Evolutionary conservation across 2,113 vertebrate species (phyloP).

Genomic region (Ophthalmolycus amberensis): DNA sequence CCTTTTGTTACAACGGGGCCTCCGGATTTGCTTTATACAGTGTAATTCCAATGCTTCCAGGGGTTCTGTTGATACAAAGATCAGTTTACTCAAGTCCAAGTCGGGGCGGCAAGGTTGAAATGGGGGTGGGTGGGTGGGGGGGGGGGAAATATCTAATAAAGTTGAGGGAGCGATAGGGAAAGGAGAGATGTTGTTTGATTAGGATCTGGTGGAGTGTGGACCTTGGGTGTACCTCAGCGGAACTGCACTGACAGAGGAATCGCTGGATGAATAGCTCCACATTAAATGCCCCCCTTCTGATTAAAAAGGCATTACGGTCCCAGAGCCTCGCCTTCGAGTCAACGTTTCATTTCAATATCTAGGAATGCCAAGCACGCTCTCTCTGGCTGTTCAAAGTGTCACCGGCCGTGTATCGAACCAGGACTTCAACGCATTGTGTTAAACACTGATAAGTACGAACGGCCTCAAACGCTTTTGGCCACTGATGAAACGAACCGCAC

Average conservation of each 20-base stretch:
- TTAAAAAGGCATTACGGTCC: constrained; percentile 66
- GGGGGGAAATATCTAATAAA: constrained; percentile 72
- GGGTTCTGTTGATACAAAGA: constrained; percentile 64
- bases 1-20: constrained; percentile 58
- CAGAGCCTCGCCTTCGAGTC: constrained; percentile 50
- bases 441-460: constrained; percentile 21
- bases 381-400: constrained; percentile 56
- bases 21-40: constrained; percentile 59
- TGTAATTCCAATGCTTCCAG: constrained; percentile 60
- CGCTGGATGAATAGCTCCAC: constrained; percentile 51
- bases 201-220: constrained; percentile 62
- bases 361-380: constrained; percentile 57
- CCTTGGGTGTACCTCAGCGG: constrained; percentile 50
- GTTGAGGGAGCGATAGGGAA: constrained; percentile 47
- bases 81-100: constrained; percentile 56
- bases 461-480: constrained; percentile 9
- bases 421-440: constrained; percentile 26
- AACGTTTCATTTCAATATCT: constrained; percentile 66
- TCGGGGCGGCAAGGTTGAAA: constrained; percentile 41
- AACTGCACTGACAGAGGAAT: constrained; percentile 43
- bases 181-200: constrained; percentile 66
- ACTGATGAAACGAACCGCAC: neutral
- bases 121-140: neutral
- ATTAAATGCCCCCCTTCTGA: constrained; percentile 60
- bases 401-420: constrained; percentile 24